phyloP scores from a whole-genome alignment of 2,797 vertebrate genomes.

The Pantherophis alleghaniensis region DNA sequence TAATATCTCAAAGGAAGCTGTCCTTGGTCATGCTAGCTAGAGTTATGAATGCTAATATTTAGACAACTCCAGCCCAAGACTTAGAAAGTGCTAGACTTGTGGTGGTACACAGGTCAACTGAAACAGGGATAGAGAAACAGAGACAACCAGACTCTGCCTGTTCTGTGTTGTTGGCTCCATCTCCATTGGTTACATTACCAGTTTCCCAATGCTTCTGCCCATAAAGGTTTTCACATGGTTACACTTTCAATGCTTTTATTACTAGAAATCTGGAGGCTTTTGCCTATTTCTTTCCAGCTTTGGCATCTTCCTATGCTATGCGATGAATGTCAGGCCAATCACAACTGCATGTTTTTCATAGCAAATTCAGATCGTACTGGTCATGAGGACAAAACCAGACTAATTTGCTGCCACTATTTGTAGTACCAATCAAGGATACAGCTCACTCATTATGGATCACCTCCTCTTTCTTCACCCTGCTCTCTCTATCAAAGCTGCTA shows the following conservation, averaged over 20 bases:
- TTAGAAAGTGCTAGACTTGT: not conserved
- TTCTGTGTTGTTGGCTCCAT: not conserved
- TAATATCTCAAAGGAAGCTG: not conserved
- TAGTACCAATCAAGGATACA: not conserved
- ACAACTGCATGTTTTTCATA: not conserved
- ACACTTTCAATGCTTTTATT: not conserved
- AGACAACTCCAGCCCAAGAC: not conserved
- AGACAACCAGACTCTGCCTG: not conserved
- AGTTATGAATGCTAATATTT: not conserved
- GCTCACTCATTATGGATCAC: not conserved
- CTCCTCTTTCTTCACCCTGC: not conserved
- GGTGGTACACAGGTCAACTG: not conserved
- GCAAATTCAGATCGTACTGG: not conserved
- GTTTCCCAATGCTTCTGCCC: not conserved
- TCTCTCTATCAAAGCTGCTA: not conserved
- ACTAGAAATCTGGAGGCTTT: not conserved
- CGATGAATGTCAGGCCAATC: not conserved
- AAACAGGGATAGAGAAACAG: not conserved
- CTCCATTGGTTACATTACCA: not conserved
- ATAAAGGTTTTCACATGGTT: not conserved
- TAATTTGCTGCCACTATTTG: not conserved
- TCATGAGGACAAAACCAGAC: not conserved
- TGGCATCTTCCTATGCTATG: not conserved
- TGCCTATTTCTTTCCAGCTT: not conserved
- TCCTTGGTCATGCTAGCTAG: not conserved